These are phyloP conservation scores for Morpho achilles DNA, from an alignment of 2,888 invertebrate genomes.

Conservation along the genomic window DNA sequence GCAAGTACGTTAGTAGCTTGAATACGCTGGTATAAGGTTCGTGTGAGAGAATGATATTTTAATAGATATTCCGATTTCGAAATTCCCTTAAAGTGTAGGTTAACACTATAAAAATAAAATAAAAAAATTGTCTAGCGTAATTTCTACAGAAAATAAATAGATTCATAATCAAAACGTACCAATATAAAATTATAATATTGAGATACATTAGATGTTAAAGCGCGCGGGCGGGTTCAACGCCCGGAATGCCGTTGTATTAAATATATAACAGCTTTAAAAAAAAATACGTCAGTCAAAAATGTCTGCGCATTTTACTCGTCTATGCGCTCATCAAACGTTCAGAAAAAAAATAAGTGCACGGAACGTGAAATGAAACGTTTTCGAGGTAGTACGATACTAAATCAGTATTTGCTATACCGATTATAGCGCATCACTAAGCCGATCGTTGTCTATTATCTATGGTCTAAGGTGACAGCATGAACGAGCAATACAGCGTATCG, in stretches of 20 bases:
- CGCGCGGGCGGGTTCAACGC: constrained; percentile 48
- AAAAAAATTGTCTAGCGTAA: constrained; percentile 59
- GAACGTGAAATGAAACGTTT: constrained; percentile 20
- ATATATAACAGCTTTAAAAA: constrained; percentile 29
- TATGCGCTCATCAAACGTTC: constrained; percentile 11
- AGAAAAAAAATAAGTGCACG: no score
- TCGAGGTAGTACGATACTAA: neutral
- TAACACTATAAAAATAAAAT: no score
- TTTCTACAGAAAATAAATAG: constrained; percentile 78
- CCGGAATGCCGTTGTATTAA: constrained; percentile 32
- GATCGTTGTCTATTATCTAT: no score
- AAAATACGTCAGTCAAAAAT: constrained; percentile 27
- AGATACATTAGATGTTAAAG: constrained; percentile 70
- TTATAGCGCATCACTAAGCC: no score
- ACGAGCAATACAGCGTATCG: no score
- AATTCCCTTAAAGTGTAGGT: neutral
- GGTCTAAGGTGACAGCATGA: no score
- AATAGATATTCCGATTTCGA: no score
- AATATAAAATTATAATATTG: constrained; percentile 77
- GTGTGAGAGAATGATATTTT: no score
- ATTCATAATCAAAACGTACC: constrained; percentile 86
- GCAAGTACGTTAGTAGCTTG: no score
- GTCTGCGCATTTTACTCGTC: constrained; percentile 26
- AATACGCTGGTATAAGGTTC: no score
- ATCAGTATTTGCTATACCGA: no score